Conservation (phyloP, 2,113 vertebrate genomes). For the Tangachromis dhanisi region DNA sequence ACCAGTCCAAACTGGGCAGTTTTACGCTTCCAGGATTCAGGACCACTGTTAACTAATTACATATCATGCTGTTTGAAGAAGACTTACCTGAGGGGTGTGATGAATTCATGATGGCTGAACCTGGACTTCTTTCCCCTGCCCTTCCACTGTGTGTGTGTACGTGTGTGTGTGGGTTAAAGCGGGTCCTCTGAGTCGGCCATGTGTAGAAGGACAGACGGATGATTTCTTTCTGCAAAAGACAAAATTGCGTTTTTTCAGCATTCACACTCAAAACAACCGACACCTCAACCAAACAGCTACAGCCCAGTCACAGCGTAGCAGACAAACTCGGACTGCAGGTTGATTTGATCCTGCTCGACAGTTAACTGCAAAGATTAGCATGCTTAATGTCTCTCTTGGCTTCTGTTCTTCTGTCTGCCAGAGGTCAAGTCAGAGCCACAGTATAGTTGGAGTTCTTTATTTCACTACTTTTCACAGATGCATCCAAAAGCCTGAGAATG, state of each 20-base stretch:
- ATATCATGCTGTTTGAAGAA: not conserved
- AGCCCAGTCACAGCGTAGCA: not conserved
- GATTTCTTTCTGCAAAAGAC: constrained; percentile 4
- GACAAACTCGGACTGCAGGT: not conserved
- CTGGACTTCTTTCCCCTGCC: not conserved
- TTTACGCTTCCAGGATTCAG: not conserved
- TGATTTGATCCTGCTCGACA: not conserved
- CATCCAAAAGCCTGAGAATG: not conserved
- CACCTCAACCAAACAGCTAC: not conserved
- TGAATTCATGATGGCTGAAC: constrained; percentile 45
- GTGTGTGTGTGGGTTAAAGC: constrained; percentile 29
- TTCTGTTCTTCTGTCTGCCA: not conserved
- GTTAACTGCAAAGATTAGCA: not conserved
- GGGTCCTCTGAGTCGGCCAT: constrained; percentile 52
- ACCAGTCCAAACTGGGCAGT: not conserved
- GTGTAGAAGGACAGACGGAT: not conserved
- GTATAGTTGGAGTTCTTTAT: not conserved
- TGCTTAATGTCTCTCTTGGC: not conserved
- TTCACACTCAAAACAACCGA: not conserved
- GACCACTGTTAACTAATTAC: not conserved
- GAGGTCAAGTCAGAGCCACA: not conserved
- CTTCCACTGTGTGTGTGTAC: not conserved
- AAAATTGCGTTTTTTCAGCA: not conserved
- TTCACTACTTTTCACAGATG: not conserved
- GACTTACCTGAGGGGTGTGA: constrained; percentile 40